Base-by-base conservation (phyloP, 2,888 invertebrate genomes). In the Iselma pallidipennis region DNA sequence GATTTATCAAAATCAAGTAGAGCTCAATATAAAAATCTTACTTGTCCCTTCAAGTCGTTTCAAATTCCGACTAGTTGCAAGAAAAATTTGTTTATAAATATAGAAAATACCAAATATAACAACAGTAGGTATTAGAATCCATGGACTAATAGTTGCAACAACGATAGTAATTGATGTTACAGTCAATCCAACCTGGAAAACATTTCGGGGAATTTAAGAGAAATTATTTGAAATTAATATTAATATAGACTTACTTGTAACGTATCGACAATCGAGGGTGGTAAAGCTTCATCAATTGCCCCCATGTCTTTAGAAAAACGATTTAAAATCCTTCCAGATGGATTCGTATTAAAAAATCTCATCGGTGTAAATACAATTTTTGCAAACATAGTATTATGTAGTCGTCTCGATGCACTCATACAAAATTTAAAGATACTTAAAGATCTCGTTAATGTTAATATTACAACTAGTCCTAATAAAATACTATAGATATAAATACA, bases 91-190 rank as follows among this genome's bases (percentile, higher is more conserved):
- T 14, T 90, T 83, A 75, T 89, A 84, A 60, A 84, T 70, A 70
- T 86, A 85, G 82, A 91, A 91, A 29, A 88, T 71, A 9, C 86
- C 68, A 9, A 84, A 85, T 67, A 91, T 84, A 1, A 88, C 80
- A 0, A 85, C 70, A 33, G 89, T 86, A 0, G 88, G 86, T 53
- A 89, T 73, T 68, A 89, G 73, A 79, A 88, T 86, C 82, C 85
- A 85, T 25, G 89, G 90, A 73, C 86, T 88, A 33, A 90, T 86
- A 29, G 89, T 85, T 4, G 88, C 88, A 0, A 93, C 87, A 31
- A 95, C 89, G 0, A 89, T 82, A 7, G 90, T 82, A 16, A 94
- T 88, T 3, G 91, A 92, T 12, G 90, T 80, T 48, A 93, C 82
- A 0, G 85, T 82, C 19, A 89, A 78, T 14, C 86, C 86, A 55